phyloP scores from a whole-genome alignment of 2,113 vertebrate genomes.

The Calonectris borealis region DNA sequence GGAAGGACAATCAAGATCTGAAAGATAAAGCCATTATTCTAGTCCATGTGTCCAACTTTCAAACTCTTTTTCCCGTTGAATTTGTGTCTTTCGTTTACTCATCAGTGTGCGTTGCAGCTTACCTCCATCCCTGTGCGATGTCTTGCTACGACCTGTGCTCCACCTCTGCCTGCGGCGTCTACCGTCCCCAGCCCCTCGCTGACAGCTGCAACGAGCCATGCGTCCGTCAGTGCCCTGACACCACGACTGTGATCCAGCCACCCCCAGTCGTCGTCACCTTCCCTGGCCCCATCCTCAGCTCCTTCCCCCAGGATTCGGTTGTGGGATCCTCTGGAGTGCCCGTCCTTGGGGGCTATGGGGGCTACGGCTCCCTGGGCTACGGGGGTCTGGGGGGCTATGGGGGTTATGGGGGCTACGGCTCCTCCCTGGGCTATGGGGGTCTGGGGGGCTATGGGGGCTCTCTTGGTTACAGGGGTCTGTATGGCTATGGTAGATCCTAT shows the following conservation, averaged over 20 bases:
- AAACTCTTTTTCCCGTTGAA: neutral
- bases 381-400: neutral
- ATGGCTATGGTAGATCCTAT: neutral
- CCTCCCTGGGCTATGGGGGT: neutral
- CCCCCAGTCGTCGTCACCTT: neutral
- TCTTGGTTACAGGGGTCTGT: neutral
- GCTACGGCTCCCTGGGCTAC: neutral
- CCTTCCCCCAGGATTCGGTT: conserved; percentile 4
- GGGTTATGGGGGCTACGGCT: neutral
- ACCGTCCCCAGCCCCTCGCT: neutral
- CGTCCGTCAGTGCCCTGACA: neutral
- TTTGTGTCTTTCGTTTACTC: neutral
- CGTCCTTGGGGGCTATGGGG: neutral
- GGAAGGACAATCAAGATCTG: neutral
- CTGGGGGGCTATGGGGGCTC: neutral
- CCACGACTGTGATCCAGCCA: neutral
- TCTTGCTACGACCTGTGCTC: neutral
- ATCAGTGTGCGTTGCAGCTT: neutral
- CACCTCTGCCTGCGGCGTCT: fast-evolving
- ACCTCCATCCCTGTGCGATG: neutral
- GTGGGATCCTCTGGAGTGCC: neutral
- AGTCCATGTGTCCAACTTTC: neutral
- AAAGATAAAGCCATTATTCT: neutral
- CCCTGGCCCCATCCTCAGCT: conserved; percentile 53
- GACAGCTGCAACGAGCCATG: neutral